Conservation (phyloP, 2,113 vertebrate species). For the Sclerurus mexicanus region DNA sequence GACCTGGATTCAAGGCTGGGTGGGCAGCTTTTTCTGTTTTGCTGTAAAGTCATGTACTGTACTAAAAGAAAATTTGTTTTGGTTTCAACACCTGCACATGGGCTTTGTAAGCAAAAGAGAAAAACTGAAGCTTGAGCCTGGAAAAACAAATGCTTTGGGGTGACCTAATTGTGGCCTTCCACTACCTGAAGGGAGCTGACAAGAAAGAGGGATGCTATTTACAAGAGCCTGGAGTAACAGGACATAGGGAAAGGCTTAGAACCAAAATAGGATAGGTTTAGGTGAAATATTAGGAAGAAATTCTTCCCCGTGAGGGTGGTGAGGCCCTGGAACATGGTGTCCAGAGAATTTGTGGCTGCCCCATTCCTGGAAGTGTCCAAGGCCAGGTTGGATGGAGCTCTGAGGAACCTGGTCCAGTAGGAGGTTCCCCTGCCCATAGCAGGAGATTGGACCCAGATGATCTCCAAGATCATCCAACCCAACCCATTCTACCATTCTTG, state of each 20-base stretch:
- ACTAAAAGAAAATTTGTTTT: neutral
- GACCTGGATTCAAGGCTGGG: neutral
- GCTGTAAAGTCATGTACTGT: neutral
- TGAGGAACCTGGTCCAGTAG: rapidly evolving
- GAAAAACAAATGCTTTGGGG: neutral
- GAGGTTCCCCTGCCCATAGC: neutral
- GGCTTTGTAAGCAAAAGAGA: neutral
- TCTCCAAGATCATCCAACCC: neutral
- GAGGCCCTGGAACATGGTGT: neutral
- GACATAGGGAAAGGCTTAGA: neutral
- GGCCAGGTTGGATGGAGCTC: rapidly evolving
- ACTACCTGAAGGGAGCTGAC: neutral
- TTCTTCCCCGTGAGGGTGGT: rapidly evolving
- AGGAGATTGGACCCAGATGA: neutral
- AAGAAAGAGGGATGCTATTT: neutral
- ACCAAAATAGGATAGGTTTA: too few species aligned
- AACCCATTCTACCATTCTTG: neutral
- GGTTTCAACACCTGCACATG: neutral
- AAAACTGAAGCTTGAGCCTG: neutral
- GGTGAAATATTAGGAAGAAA: neutral
- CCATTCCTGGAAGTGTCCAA: neutral
- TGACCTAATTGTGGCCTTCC: neutral
- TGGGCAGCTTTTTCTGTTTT: neutral
- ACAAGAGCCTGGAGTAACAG: neutral
- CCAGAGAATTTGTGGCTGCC: neutral